These are phyloP conservation scores for Ateles fusciceps DNA, from an alignment of 2,797 vertebrate genomes.

Conservation along the genomic window DNA sequence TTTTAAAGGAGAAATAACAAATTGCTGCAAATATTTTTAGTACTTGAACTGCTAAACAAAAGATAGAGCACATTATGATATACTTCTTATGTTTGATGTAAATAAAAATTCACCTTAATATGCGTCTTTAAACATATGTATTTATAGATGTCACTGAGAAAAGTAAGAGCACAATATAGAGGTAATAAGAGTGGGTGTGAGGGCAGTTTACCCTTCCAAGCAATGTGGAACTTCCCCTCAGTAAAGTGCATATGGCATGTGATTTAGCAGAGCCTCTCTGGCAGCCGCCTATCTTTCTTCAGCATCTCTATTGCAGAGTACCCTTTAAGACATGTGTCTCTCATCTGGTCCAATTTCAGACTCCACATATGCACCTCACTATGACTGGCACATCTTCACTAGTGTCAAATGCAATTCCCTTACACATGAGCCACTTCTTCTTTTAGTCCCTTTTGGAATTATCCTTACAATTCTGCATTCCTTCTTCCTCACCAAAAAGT, in stretches of 20 bases:
- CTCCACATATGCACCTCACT: fast-evolving
- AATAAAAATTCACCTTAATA: background rate
- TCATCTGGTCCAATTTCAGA: too few relatives aligned
- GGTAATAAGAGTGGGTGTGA: background rate
- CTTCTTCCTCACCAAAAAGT: background rate
- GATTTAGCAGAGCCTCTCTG: fast-evolving
- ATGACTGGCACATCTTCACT: fast-evolving
- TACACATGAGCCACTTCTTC: background rate
- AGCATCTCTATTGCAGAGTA: background rate
- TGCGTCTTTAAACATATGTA: background rate
- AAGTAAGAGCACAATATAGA: fast-evolving
- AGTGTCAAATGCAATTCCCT: background rate
- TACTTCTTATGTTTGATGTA: background rate
- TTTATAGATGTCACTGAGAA: background rate
- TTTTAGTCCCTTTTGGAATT: background rate
- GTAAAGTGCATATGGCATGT: background rate
- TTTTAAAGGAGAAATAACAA: background rate
- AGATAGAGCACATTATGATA: background rate
- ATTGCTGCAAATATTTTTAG: background rate
- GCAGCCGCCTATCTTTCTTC: fast-evolving
- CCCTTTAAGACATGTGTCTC: fast-evolving
- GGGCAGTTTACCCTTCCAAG: background rate
- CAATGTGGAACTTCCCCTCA: fast-evolving
- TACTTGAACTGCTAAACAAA: background rate
- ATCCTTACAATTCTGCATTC: background rate